phyloP scores from a whole-genome alignment of 2,797 vertebrate species.

The Peromyscus aztecus region DNA sequence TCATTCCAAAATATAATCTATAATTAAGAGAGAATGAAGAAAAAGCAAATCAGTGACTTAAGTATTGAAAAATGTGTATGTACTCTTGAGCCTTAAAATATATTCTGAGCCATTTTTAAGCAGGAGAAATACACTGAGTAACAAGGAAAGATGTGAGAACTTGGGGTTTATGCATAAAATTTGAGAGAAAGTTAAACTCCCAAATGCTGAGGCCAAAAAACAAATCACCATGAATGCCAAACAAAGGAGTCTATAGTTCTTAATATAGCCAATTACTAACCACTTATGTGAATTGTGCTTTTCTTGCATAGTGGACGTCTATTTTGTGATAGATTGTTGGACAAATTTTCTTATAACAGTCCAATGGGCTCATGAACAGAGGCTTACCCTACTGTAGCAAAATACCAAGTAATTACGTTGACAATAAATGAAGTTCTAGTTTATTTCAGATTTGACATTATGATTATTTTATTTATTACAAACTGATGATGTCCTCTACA shows the following conservation, averaged over 20 bases:
- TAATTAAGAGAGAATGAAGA: conserved; percentile 16
- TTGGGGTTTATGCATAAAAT: background rate
- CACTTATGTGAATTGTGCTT: background rate
- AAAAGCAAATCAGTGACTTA: background rate
- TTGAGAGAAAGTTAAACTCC: background rate
- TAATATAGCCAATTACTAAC: background rate
- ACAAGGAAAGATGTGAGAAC: background rate
- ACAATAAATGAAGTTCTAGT: conserved; percentile 2
- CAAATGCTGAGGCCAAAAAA: background rate
- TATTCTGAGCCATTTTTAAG: background rate
- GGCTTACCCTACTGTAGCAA: background rate
- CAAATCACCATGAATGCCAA: background rate
- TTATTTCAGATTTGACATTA: background rate
- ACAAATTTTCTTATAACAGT: conserved; percentile 26
- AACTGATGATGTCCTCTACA: background rate
- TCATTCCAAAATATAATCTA: background rate
- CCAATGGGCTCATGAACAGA: background rate
- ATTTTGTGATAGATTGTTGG: background rate
- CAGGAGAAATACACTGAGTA: background rate
- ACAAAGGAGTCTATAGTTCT: background rate
- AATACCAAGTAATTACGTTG: background rate
- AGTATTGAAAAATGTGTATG: background rate
- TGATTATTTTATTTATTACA: background rate
- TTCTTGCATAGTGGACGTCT: background rate
- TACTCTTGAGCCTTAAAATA: background rate